phyloP scores from a whole-genome alignment of 2,113 vertebrate species.

The Phycodurus eques region DNA sequence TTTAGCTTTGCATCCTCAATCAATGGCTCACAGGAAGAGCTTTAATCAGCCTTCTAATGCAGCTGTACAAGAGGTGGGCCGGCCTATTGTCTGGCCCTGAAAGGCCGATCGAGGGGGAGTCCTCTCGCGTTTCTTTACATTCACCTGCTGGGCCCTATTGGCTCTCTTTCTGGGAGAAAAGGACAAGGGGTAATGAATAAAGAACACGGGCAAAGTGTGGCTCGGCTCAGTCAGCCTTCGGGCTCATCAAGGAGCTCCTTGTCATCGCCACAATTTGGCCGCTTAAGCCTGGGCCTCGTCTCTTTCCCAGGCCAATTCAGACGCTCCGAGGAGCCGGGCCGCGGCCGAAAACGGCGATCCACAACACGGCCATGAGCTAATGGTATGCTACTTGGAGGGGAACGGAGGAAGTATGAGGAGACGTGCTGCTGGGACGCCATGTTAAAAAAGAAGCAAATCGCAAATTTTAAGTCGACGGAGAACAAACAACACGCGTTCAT shows the following conservation, averaged over 20 bases:
- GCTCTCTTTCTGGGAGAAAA: conserved; percentile 91
- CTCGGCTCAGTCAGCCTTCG: conserved; percentile 79
- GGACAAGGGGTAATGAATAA: conserved; percentile 84
- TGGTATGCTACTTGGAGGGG: conserved; percentile 65
- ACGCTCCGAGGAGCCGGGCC: conserved; percentile 79
- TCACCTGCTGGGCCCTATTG: conserved; percentile 97
- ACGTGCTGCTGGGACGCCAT: too few species aligned
- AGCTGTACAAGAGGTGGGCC: conserved; percentile 79
- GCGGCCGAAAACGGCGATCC: conserved; percentile 67
- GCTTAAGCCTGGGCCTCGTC: conserved; percentile 73
- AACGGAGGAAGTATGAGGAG: conserved; percentile 17
- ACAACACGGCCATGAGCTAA: conserved; percentile 84
- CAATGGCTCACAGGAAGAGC: conserved; percentile 85
- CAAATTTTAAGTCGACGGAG: neutral
- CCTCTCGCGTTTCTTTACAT: conserved; percentile 94
- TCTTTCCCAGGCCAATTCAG: conserved; percentile 78
- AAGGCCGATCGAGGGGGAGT: conserved; percentile 74
- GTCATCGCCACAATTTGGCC: conserved; percentile 80
- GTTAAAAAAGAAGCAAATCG: too few species aligned
- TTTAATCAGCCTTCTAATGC: conserved; percentile 94
- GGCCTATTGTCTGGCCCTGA: conserved; percentile 85
- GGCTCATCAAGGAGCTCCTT: conserved; percentile 90
- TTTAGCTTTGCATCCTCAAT: conserved; percentile 89
- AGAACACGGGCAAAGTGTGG: conserved; percentile 80
- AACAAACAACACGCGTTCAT: neutral